Evolutionary conservation across 2,797 vertebrate genomes (phyloP).

Genomic region (Myiotriccus ornatus): DNA sequence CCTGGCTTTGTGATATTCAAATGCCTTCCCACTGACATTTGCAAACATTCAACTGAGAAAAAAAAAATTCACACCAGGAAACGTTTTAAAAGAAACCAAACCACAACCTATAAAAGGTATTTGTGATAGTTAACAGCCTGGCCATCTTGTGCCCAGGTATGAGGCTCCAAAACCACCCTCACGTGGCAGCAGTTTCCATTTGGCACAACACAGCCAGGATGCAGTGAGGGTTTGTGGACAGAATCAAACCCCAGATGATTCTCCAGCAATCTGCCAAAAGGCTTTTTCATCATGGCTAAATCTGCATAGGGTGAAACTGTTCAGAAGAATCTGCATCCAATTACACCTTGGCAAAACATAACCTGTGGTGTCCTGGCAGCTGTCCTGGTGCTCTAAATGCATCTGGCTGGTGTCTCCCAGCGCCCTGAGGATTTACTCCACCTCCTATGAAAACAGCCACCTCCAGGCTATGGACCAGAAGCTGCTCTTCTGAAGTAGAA

Average conservation of each 20-base stretch:
- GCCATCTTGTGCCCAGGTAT: background rate
- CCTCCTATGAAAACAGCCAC: background rate
- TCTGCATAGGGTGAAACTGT: background rate
- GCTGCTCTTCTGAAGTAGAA: background rate
- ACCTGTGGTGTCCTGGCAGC: background rate
- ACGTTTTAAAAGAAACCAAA: background rate
- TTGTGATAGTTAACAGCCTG: background rate
- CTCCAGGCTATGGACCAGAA: background rate
- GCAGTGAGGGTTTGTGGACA: background rate
- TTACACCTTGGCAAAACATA: background rate
- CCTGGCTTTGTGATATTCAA: constrained; percentile 27
- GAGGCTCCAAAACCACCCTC: background rate
- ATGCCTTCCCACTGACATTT: background rate
- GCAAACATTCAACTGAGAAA: background rate
- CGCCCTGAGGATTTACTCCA: background rate
- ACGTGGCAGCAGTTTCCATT: background rate
- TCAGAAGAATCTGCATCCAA: background rate
- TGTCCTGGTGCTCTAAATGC: background rate
- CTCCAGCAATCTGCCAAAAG: background rate
- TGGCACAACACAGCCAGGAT: background rate
- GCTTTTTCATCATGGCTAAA: background rate
- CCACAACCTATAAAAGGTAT: background rate
- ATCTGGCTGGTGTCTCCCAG: background rate
- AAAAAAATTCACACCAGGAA: background rate
- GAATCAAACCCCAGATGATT: background rate